Conservation (phyloP, 2,888 invertebrate genomes). For the Eilema caniola region DNA sequence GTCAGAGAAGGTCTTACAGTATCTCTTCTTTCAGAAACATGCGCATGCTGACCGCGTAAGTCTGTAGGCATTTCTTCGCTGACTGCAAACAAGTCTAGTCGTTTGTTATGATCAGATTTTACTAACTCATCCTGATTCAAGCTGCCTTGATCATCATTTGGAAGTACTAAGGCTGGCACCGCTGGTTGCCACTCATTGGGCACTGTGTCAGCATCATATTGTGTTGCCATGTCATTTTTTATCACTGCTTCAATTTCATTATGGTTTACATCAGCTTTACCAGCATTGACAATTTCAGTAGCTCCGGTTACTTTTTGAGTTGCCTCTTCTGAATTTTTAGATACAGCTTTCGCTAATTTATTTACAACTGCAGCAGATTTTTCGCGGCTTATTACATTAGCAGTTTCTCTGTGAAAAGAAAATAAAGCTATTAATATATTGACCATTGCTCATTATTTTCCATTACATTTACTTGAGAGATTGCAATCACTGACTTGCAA, state of each 20-base stretch:
- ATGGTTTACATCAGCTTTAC: slow-evolving; percentile 34
- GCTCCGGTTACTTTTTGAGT: slow-evolving; percentile 32
- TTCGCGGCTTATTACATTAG: slow-evolving; percentile 79
- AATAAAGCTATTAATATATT: not conserved
- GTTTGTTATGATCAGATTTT: slow-evolving; percentile 66
- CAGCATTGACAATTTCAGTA: slow-evolving; percentile 35
- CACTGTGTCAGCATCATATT: slow-evolving; percentile 70
- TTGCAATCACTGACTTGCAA: not conserved
- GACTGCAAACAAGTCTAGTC: slow-evolving; percentile 75
- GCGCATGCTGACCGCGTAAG: slow-evolving; percentile 64
- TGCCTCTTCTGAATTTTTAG: slow-evolving; percentile 42
- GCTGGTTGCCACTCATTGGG: slow-evolving; percentile 70
- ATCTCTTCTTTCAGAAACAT: slow-evolving; percentile 50
- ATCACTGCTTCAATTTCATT: slow-evolving; percentile 40
- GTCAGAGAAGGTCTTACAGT: slow-evolving; percentile 68
- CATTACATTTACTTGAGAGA: not conserved
- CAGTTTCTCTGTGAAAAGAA: slow-evolving; percentile 66
- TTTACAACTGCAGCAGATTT: slow-evolving; percentile 63
- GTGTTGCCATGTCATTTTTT: slow-evolving; percentile 75
- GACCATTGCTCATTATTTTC: not conserved
- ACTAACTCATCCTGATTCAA: slow-evolving; percentile 59
- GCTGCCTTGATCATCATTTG: slow-evolving; percentile 66
- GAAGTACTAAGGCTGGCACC: slow-evolving; percentile 66
- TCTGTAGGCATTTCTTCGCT: slow-evolving; percentile 82
- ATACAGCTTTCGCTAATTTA: slow-evolving; percentile 57